Base-by-base conservation (phyloP, 2,113 vertebrate species). In the Diphyllodes magnificus region DNA sequence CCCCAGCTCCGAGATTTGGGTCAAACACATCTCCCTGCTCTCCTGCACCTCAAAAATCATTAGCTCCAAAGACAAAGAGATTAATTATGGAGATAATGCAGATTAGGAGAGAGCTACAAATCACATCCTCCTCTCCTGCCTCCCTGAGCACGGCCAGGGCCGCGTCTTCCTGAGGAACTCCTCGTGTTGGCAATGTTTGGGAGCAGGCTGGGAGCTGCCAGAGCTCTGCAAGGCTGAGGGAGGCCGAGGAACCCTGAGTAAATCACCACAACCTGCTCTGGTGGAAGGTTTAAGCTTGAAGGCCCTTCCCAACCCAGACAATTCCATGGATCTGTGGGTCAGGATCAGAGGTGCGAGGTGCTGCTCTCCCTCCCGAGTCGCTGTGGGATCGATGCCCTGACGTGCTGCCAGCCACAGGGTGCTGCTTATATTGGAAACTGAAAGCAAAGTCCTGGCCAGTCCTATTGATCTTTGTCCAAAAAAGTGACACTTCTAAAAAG, bases 31-130 rank as follows among this genome's bases (percentile, higher is more conserved):
- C 80, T 78, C 76, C 39, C 79, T 71, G 78, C 59, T 79, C 49
- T 50, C 40, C 71, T 65, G 70, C 68, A 61, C 66, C 85, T 91
- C 86, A 30, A 68, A 94, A 95, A 92, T 71, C 90, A 92, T 95
- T 90, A 90, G 47, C 91, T 88, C 6, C 12, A 65, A 93, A 91
- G 86, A 81, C 91, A 86, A 82, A 75, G 93, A 90, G 78, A 86
- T 93, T 86, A 75, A 96, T 97, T 78, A 49, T 7, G 45, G 51
- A 87, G 95, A 96, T 92, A 85, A 84, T 10, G 78, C 66, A 69
- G 84, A 68, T 92, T 69, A 91, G 88, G 79, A 27, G 13, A 75
- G 88, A 90, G 77, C 78, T 84, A 77, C 90, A 73, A 90, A 86
- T 47, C 39, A 73, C 91, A 53, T 37, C 77, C 35, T 89, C 30